Evolutionary conservation across 1,140 invertebrate species (phyloP), one percentile per base, ranked within the genome.

Genomic region (Calephelis virginiensis): DNA sequence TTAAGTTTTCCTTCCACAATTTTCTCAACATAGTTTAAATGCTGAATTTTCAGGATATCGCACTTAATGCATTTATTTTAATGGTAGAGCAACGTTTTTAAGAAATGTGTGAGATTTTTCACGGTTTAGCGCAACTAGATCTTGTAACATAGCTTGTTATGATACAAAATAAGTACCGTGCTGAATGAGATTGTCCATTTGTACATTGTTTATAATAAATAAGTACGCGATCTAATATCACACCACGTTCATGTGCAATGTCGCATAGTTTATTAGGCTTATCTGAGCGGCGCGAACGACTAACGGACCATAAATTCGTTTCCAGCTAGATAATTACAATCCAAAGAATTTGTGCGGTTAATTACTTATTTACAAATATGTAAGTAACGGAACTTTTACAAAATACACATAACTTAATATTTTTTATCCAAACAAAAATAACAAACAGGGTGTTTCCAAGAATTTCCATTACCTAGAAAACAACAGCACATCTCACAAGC

Each of bases 401-500:
- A 53, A 59, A 50, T 53, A 40, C 49, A 56, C 17, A 8, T 56
- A 17, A 45, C 37, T 53, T 13, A 59, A 65, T 56, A 65, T 49
- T 65, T 65, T 65, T 65, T 53, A 40, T 13, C 63, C 38, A 53
- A 65, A 65, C 12, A 65, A 65, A 62, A 50, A 45, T 65, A 59
- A 56, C 76, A 81, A 75, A 75, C 69, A 74, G 81, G 85, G 77
- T 81, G 82, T 81, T 64, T 76, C 81, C 69, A 86, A 78, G 71
- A 75, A 77, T 78, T 72, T 76, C 78, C 78, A 70, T 90, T 90
- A 90, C 88, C 86, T 90, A 90, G 82, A 89, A 88, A 90, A 90
- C 85, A 90, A 90, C 86, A 83, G 86, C 88, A 90, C 88, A 90
- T 90, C 81, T 85, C 88, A 90, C 86, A 85, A 89, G 74, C 82